Base-by-base conservation (phyloP, 2,888 invertebrate species). In the Idaea dimidiata region DNA sequence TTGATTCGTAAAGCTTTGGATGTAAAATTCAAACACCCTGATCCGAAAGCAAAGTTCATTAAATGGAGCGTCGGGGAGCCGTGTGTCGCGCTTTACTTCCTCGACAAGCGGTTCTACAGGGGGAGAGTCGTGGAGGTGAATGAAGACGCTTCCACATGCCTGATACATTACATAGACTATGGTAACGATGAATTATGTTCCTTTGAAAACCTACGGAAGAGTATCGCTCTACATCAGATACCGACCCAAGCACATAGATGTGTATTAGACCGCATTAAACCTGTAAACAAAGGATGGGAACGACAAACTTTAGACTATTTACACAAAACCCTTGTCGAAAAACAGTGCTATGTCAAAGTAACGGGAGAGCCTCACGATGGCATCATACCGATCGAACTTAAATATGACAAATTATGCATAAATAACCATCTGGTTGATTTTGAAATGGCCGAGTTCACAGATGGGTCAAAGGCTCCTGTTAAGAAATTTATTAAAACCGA, bases 91-190 rank as follows among this genome's bases (percentile, higher is more conserved):
- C 88, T 93, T 64, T 97, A 94, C 82, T 94, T 94, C 72, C 68
- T 90, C 16, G 95, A 97, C 76, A 90, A 93, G 10, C 87, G 89
- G 16, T 96, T 95, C 93, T 97, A 97, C 82, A 93, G 97, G 63
- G 97, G 95, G 6, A 87, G 89, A 75, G 92, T 97, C 1, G 0
- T 88, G 0, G 82, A 92, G 60, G 86, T 93, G 0, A 77, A 87
- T 55, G 72, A 83, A 1, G 88, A 93, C 63, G 71, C 84, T 1
- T 73, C 82, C 59, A 73, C 78, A 60, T 87, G 95, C 67, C 67
- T 90, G 62, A 94, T 97, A 0, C 89, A 94, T 60, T 97, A 96
- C 84, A 93, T 97, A 0, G 98, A 98, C 86, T 98, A 96, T 77
- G 98, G 98, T 0, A 97, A 97, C 78, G 89, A 94, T 55, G 97